Evolutionary conservation across 1,140 invertebrate genomes (phyloP), one percentile per base, ranked within the genome.

Genomic region (Periplaneta americana): DNA sequence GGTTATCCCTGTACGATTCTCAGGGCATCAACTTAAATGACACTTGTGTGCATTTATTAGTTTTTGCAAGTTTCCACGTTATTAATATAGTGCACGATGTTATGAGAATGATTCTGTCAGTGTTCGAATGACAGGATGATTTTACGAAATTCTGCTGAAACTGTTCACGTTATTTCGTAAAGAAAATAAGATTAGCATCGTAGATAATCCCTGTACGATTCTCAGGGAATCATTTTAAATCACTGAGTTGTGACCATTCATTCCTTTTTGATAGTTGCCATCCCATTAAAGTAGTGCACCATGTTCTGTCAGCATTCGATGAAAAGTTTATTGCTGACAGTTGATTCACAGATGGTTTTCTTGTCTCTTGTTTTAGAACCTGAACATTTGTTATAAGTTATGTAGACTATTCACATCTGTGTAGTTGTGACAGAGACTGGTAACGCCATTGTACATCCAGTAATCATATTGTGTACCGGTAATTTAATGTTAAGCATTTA

Each of bases 1-100:
- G 48, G 48, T 66, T 66, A 66, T 66, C 75, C 75, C 75, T 77
- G 75, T 77, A 36, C 32, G 22, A 33, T 18, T 77, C 75, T 77
- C 75, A 77, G 75, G 75, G n/a, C 35, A 33, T 34, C 33, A 31
- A 18, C 33, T 77, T 77, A 77, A 77, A 36, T 34, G n/a, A 77
- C 75, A 5, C 22, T 36, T 34, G 35, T 33, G n/a, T n/a, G 57
- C 13, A 66, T 8, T 66, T 66, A n/a, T 66, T 8, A 48, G 4
- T 66, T 66, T 66, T 66, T 34, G n/a, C 17, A n/a, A 77, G 31
- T 28, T 34, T 5, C 75, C 17, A 33, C 33, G 33, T 10, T 8
- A 66, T 28, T n/a, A n/a, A n/a, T n/a, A n/a, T n/a, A n/a, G n/a
- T n/a, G n/a, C n/a, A n/a, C n/a, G n/a, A n/a, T n/a, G n/a, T n/a